Evolutionary conservation across 2,113 vertebrate genomes (phyloP).

Genomic region (Donacobius atricapilla): DNA sequence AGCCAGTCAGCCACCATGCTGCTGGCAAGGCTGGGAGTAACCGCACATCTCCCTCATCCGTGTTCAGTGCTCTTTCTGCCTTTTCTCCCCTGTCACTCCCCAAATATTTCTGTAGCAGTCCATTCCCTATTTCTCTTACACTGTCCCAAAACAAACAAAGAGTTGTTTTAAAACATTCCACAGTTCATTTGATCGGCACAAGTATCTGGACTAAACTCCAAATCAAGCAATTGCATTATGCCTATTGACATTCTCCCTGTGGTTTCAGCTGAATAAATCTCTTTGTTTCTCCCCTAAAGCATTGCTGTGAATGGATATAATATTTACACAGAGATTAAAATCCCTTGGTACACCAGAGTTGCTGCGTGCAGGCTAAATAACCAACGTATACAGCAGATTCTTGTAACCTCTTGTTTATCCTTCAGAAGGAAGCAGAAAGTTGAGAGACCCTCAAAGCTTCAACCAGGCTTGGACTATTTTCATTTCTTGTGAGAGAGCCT

Average conservation of each 20-base stretch:
- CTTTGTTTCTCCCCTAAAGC: constrained; percentile 50
- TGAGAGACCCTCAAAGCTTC: constrained; percentile 65
- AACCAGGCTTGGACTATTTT: constrained; percentile 30
- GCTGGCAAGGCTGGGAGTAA: neutral
- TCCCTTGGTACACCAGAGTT: constrained; percentile 32
- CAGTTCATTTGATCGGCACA: constrained; percentile 42
- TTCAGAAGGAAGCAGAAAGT: constrained; percentile 58
- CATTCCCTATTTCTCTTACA: neutral
- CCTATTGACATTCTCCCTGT: constrained; percentile 55
- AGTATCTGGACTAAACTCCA: constrained; percentile 47
- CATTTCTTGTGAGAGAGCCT: neutral
- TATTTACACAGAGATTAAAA: constrained; percentile 59
- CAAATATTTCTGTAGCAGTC: constrained; percentile 26
- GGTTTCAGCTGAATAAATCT: constrained; percentile 64
- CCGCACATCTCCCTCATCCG: neutral
- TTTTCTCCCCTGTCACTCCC: neutral
- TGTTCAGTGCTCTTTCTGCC: neutral
- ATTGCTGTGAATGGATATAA: constrained; percentile 23
- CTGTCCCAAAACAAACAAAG: constrained; percentile 16
- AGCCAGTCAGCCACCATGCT: neutral
- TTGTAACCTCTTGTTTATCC: constrained; percentile 51
- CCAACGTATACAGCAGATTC: constrained; percentile 38
- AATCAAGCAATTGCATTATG: constrained; percentile 54
- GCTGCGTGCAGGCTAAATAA: constrained; percentile 33
- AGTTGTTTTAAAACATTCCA: constrained; percentile 58